A percentile compares a stretch with the other conserved stretches of the same genome.
Evolutionary conservation across 2,113 vertebrate species (phyloP).

Genomic region (Indri indri): DNA sequence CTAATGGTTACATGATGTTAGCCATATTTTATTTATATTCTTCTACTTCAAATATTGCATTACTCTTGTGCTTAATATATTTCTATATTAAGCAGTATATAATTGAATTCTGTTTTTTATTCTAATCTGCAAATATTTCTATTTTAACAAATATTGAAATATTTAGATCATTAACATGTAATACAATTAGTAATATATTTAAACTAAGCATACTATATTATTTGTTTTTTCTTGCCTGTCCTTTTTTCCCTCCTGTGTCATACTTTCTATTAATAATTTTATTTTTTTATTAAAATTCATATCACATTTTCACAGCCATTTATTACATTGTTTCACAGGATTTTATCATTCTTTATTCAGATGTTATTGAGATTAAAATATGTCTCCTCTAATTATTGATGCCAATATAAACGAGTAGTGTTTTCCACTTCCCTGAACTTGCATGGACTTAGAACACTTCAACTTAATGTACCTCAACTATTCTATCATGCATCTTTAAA

Average conservation of each 20-base stretch:
- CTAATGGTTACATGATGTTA: background rate
- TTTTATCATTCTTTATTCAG: background rate
- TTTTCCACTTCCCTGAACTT: background rate
- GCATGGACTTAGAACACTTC: background rate
- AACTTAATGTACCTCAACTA: background rate
- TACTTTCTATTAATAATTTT: background rate
- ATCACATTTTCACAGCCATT: background rate
- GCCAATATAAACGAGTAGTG: background rate
- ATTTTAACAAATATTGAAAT: background rate
- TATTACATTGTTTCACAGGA: background rate
- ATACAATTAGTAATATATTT: background rate
- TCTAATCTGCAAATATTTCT: background rate
- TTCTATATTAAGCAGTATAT: background rate
- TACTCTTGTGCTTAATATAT: background rate
- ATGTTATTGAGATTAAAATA: background rate
- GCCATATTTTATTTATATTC: background rate
- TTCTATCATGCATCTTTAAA: background rate
- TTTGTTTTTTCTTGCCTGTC: background rate
- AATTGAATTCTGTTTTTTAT: background rate
- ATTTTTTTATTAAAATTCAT: background rate
- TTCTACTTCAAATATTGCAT: background rate
- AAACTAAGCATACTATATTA: background rate
- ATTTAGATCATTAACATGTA: background rate
- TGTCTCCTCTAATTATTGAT: background rate
- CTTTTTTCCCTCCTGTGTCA: fast-evolving